phyloP scores from a whole-genome alignment of 2,113 vertebrate species.

The Ranitomeya variabilis region DNA sequence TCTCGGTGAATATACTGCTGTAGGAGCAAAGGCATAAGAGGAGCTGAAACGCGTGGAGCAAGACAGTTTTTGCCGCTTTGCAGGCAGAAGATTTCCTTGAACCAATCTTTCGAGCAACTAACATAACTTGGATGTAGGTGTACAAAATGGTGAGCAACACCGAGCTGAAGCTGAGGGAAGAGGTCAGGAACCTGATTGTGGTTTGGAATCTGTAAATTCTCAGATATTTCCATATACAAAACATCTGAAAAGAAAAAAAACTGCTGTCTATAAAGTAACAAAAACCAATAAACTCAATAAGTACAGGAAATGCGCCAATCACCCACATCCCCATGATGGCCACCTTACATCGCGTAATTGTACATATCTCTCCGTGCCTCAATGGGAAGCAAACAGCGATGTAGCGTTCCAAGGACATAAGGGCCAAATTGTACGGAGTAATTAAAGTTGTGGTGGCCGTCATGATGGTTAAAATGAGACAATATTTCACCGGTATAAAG shows the following conservation, averaged over 20 bases:
- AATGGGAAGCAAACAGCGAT: conserved; percentile 28
- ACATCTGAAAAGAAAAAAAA: too few relatives aligned
- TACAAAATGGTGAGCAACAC: not conserved
- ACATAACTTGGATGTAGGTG: conserved; percentile 21
- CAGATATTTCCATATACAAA: too few relatives aligned
- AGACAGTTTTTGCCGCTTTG: conserved; percentile 15
- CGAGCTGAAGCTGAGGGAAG: not conserved
- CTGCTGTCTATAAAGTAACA: too few relatives aligned
- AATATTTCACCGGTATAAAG: too few relatives aligned
- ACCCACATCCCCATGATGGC: too few relatives aligned
- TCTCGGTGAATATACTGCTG: not conserved
- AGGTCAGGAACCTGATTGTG: not conserved
- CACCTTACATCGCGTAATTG: too few relatives aligned
- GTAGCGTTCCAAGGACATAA: conserved; percentile 37
- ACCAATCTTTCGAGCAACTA: not conserved
- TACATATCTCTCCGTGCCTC: not conserved
- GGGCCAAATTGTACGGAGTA: conserved; percentile 4
- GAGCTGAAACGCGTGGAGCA: conserved; percentile 30
- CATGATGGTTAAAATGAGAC: too few relatives aligned
- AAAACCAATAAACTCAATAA: too few relatives aligned
- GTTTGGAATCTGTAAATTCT: too few relatives aligned
- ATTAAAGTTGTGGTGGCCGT: not conserved
- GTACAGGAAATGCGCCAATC: too few relatives aligned
- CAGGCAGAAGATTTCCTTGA: not conserved
- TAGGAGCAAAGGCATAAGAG: not conserved